phyloP scores from a whole-genome alignment of 2,797 vertebrate genomes.

The Myotis vivesi region DNA sequence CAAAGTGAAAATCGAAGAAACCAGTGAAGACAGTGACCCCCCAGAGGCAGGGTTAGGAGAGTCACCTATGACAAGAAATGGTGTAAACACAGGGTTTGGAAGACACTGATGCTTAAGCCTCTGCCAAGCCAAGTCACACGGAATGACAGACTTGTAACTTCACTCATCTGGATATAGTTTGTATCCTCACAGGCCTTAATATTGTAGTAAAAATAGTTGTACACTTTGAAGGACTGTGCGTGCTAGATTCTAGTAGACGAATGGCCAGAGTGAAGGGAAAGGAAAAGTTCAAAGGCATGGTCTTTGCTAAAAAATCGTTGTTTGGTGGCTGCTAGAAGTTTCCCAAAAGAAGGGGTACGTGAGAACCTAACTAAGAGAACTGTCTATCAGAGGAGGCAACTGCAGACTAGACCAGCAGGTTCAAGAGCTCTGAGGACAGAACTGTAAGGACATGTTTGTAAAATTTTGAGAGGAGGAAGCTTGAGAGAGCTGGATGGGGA shows the following conservation, averaged over 20 bases:
- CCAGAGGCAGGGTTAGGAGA: neutral
- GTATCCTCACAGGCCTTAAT: neutral
- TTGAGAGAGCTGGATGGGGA: neutral
- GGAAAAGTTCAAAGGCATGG: neutral
- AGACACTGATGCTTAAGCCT: neutral
- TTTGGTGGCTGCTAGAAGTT: neutral
- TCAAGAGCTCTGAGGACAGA: neutral
- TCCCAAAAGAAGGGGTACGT: neutral
- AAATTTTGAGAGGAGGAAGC: neutral
- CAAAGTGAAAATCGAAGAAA: neutral
- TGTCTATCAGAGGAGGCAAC: fast-evolving
- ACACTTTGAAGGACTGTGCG: neutral
- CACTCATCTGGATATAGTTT: neutral
- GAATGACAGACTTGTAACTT: neutral
- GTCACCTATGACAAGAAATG: neutral
- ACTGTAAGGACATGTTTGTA: neutral
- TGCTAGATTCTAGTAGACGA: neutral
- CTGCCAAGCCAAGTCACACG: neutral
- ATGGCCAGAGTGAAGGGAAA: neutral
- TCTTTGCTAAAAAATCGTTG: neutral
- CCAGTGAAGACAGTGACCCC: neutral
- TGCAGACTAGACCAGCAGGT: neutral
- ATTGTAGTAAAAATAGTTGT: neutral
- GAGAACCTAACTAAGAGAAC: neutral
- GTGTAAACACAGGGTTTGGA: neutral